These are phyloP conservation scores for Verasper variegatus DNA, from an alignment of 2,113 vertebrate genomes.

Conservation along the genomic window DNA sequence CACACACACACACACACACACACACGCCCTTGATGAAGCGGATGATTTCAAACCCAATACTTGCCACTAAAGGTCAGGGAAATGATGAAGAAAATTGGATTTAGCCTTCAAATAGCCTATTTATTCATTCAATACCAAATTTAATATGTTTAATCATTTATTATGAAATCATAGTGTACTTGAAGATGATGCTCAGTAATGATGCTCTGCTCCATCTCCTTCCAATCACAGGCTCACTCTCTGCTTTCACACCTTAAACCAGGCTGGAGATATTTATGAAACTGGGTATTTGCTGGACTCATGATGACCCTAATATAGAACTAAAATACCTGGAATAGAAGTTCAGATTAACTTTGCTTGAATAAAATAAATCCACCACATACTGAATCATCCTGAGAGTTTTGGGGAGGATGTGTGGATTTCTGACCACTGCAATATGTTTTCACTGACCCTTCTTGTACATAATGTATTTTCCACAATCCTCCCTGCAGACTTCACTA, in stretches of 20 bases:
- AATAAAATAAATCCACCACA: neutral
- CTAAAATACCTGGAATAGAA: neutral
- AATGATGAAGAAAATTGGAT: slow-evolving; percentile 5
- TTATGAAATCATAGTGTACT: slow-evolving; percentile 26
- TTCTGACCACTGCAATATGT: slow-evolving; percentile 15
- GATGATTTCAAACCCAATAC: slow-evolving; percentile 16
- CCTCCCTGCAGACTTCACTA: slow-evolving; percentile 36
- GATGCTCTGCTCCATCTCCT: neutral
- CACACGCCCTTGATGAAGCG: neutral
- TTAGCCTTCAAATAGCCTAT: slow-evolving; percentile 27
- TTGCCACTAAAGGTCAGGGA: slow-evolving; percentile 22
- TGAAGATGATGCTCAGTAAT: slow-evolving; percentile 14
- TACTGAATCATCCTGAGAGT: neutral
- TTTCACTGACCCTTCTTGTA: slow-evolving; percentile 22
- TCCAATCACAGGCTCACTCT: neutral
- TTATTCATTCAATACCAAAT: slow-evolving; percentile 15
- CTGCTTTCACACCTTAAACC: neutral
- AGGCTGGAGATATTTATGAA: neutral
- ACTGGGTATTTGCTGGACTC: neutral
- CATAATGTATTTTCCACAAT: slow-evolving; percentile 45
- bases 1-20: neutral
- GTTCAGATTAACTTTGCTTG: neutral
- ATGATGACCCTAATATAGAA: neutral
- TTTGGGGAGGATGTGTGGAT: slow-evolving; percentile 18
- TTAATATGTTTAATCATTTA: slow-evolving; percentile 21